Evolutionary conservation across 2,797 vertebrate genomes (phyloP), one percentile per base, ranked within the genome.

Genomic region (Spheniscus humboldti): DNA sequence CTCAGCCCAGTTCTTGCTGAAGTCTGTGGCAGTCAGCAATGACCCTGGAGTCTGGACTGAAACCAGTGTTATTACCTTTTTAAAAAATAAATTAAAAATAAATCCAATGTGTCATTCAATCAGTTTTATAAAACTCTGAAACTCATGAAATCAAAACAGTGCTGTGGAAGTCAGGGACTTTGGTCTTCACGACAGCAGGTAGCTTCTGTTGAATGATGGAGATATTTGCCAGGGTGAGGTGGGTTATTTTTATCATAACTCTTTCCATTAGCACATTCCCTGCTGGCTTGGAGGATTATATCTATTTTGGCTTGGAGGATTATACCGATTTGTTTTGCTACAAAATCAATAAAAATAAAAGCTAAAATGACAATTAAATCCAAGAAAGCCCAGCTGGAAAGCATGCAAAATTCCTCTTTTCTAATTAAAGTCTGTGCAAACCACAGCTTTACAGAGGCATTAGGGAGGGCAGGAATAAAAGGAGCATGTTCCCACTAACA

Each of bases 341-440:
- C 57, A 96, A 94, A 93, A 95, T 93, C 94, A 95, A 96, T 96
- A 85, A 97, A 97, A 97, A 94, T 93, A 96, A 97, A 95, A 94
- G 74, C 79, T 95, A 78, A 96, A 96, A 96, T 68, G 92, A 97
- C 92, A 97, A 96, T 96, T 94, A 97, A 96, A 72, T 94, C 63
- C 88, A 93, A 95, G 90, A 96, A 90, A 93, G 53, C 91, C 78
- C 96, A 97, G 89, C 94, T 97, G 96, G 94, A 96, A 68, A 92
- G 14, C 80, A 87, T 64, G 92, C 87, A 95, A 90, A 96, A 94
- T 94, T 96, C 81, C 88, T 85, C 64, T 96, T 92, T 82, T 88
- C 57, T 94, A 97, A 97, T 96, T 95, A 96, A 94, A 92, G 35
- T 84, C 91, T 91, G 52, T 53, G 73, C 87, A 94, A 96, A 91